Evolutionary conservation across 1,140 invertebrate genomes (phyloP), one percentile per base, ranked within the genome.

Genomic region (Lethocerus indicus): DNA sequence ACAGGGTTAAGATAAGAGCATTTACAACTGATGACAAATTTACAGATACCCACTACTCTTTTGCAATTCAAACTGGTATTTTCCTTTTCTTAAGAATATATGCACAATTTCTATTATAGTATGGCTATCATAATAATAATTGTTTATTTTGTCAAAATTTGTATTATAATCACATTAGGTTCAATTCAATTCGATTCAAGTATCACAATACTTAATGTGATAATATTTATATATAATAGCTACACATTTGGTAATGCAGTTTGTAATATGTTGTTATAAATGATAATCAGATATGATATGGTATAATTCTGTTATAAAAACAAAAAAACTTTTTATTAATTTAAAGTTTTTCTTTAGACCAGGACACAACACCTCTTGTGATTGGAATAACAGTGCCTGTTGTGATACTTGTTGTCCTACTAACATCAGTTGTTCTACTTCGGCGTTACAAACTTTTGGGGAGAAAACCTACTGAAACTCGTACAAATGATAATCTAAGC

Each of bases 11-110:
- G 71, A 79, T 95, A 42, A 73, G 92, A 52, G 92, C 90, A 6
- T 95, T 90, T 63, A 95, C 91, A 21, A 83, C 82, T 1, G 74
- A 78, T 5, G 87, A 91, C 61, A 91, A 92, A 64, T 94, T 87
- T 61, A 87, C 83, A 7, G 92, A 96, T 58, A 95, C 91, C 1
- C 78, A 74, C 51, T 95, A 88, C 65, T 88, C 86, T 61, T 79
- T 83, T 55, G 74, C 80, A 0, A 84, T 93, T 54, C 75, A 77
- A 65, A 92, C 87, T 63, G 84, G 82, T 82, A 40, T 18, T 14
- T 6, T 16, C 6, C 21, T 7, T 7, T 39, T 39, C 6, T 32
- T 32, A 5, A 7, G n/a, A 39, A 18, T 39, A 5, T 20, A 7
- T 39, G n/a, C 37, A 7, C 6, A 39, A n/a, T 39, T 39, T 39